A percentile compares a stretch with the other conserved stretches of the same genome.
Evolutionary conservation across 2,888 invertebrate species (phyloP).

Genomic region (Plagiodera versicolora): DNA sequence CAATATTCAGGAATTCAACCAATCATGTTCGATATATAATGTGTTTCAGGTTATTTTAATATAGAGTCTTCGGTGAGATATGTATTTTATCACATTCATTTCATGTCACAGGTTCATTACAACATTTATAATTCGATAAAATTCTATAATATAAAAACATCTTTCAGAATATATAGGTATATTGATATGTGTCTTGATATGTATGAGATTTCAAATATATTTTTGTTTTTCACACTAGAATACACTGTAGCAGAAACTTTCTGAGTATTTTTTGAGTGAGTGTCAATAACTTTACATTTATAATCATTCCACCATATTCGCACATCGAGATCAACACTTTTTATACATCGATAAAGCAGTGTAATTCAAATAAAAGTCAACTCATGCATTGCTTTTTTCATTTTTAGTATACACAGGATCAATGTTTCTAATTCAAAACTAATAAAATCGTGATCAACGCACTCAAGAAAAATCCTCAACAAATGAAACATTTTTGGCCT

Average conservation of each 20-base stretch:
- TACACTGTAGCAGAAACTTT: too few relatives aligned
- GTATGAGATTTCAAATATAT: slow-evolving; percentile 19
- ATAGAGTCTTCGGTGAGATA: not conserved
- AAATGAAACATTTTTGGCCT: too few relatives aligned
- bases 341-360: slow-evolving; percentile 3
- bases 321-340: slow-evolving; percentile 31
- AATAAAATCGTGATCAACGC: too few relatives aligned
- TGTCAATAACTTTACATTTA: slow-evolving; percentile 30
- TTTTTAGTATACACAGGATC: too few relatives aligned
- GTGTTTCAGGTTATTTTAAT: not conserved
- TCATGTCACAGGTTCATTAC: not conserved
- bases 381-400: too few relatives aligned
- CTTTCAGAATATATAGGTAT: not conserved
- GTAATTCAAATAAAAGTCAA: too few relatives aligned
- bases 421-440: slow-evolving; percentile 16
- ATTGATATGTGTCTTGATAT: slow-evolving; percentile 30
- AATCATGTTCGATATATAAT: too few relatives aligned
- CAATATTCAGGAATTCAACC: too few relatives aligned
- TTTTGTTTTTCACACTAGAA: too few relatives aligned
- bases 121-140: not conserved
- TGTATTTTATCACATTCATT: not conserved
- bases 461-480: too few relatives aligned
- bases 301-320: slow-evolving; percentile 42
- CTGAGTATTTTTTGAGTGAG: not conserved
- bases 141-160: not conserved